phyloP scores from a whole-genome alignment of 2,888 invertebrate species.

The Zhuqinia jingwanae region DNA sequence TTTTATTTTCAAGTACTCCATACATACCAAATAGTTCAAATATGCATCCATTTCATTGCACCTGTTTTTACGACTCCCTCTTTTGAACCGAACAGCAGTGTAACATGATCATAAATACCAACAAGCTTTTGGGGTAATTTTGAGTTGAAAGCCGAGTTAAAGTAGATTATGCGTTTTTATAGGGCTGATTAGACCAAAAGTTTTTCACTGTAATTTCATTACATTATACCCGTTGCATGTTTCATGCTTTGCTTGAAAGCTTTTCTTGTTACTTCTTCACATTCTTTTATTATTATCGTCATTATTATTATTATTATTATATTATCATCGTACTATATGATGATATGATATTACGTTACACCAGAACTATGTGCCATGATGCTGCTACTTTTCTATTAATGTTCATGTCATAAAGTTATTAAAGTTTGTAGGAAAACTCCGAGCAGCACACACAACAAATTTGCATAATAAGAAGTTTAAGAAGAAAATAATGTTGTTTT shows the following conservation, averaged over 20 bases:
- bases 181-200: slow-evolving; percentile 26
- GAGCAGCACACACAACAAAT: background rate
- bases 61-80: too few relatives aligned
- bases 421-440: background rate
- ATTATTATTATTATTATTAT: too few relatives aligned
- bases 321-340: background rate
- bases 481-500: too few relatives aligned
- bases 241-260: slow-evolving; percentile 3
- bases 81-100: too few relatives aligned
- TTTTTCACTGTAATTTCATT: background rate
- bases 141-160: background rate
- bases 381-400: slow-evolving; percentile 2
- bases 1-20: too few relatives aligned
- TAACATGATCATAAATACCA: too few relatives aligned
- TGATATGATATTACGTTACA: background rate
- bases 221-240: background rate
- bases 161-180: background rate
- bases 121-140: too few relatives aligned
- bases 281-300: background rate
- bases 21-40: too few relatives aligned
- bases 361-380: background rate
- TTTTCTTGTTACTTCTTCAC: slow-evolving; percentile 28
- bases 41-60: too few relatives aligned
- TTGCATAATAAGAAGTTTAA: too few relatives aligned
- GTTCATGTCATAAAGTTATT: slow-evolving; percentile 26